Conservation (phyloP, 2,113 vertebrate genomes). For the Corythornis cristatus region DNA sequence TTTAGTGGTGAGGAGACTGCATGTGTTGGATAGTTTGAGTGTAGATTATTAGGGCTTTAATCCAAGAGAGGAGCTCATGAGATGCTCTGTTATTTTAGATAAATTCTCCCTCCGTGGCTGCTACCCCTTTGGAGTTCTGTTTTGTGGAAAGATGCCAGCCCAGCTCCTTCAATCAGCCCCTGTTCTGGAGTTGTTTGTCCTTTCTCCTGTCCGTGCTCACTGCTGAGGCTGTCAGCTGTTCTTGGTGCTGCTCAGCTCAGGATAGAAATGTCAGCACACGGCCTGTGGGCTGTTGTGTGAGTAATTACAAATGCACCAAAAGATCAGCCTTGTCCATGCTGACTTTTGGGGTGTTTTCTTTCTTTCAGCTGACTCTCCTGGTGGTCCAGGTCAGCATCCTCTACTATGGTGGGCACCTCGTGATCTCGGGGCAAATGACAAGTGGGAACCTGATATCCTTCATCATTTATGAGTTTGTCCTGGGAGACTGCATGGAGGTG, state of each 20-base stretch:
- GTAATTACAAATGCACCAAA: background rate
- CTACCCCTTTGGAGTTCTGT: background rate
- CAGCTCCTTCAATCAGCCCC: background rate
- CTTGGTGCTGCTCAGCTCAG: background rate
- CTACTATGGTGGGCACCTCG: constrained; percentile 92
- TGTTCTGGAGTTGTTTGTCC: background rate
- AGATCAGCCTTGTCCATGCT: background rate
- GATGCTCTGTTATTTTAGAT: background rate
- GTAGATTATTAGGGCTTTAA: background rate
- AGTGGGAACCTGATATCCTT: constrained; percentile 90
- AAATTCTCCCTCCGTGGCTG: background rate
- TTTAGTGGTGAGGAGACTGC: background rate
- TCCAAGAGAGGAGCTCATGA: background rate
- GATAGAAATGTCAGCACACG: background rate
- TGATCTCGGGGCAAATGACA: constrained; percentile 89
- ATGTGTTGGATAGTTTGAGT: background rate
- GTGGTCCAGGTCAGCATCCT: constrained; percentile 90
- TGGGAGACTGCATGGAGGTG: constrained; percentile 93
- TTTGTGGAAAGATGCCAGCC: background rate
- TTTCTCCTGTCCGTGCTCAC: background rate
- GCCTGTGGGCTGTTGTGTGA: background rate
- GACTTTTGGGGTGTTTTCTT: background rate
- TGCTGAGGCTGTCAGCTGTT: background rate
- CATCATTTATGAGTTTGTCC: constrained; percentile 90
- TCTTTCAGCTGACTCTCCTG: constrained; percentile 85